Percentiles rank a stretch among this genome's conserved stretches.
These are phyloP conservation scores for Mesitornis unicolor DNA, from an alignment of 2,113 vertebrate species.

Conservation along the genomic window DNA sequence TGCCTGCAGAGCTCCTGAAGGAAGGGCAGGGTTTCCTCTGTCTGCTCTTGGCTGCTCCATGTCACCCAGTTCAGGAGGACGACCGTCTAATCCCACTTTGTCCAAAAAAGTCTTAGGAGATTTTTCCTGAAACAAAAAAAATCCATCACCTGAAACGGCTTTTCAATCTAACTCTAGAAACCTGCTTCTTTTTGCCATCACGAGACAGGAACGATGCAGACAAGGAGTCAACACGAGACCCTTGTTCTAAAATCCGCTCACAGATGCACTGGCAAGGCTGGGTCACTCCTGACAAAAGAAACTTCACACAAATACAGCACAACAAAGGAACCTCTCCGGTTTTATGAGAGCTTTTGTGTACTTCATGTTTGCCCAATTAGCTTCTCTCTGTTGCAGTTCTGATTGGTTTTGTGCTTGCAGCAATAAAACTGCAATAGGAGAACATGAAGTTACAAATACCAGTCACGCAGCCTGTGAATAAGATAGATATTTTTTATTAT, in stretches of 20 bases:
- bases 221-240: not conserved
- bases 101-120: not conserved
- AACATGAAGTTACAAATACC: not conserved
- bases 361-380: not conserved
- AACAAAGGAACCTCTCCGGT: not conserved
- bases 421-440: not conserved
- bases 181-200: not conserved
- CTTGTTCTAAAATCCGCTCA: not conserved
- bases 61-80: not conserved
- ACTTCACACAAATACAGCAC: not conserved
- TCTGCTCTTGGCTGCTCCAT: not conserved
- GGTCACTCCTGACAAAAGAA: not conserved
- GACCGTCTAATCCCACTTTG: not conserved
- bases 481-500: rapidly evolving
- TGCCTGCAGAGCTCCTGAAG: not conserved
- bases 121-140: not conserved
- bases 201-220: rapidly evolving
- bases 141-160: not conserved
- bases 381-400: not conserved
- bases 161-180: not conserved
- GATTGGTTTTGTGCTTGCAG: not conserved
- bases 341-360: not conserved
- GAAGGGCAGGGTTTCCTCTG: not conserved
- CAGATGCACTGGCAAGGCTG: not conserved
- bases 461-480: not conserved